Evolutionary conservation across 1,140 invertebrate genomes (phyloP).

Genomic region (Campoletis sonorensis): DNA sequence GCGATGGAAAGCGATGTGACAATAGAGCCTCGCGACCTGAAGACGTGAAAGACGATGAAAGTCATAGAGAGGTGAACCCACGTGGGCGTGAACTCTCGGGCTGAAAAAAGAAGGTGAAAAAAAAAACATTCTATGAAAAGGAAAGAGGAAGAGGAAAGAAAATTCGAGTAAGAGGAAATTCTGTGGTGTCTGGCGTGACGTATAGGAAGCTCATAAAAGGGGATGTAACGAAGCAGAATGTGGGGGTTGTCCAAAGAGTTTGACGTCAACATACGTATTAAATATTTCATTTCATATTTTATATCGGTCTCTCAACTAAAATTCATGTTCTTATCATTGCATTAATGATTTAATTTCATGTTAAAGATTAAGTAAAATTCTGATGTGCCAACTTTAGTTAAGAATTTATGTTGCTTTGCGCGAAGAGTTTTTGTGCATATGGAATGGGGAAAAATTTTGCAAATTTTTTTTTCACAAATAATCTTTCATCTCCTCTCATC

Average conservation of each 20-base stretch:
- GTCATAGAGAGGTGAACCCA: not conserved
- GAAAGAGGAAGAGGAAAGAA: not conserved
- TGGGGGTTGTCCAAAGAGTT: not conserved
- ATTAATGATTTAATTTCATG: not conserved
- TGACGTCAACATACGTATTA: not conserved
- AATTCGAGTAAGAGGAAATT: not conserved
- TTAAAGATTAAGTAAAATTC: too few species aligned
- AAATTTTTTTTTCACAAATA: too few species aligned
- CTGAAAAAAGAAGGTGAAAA: not conserved
- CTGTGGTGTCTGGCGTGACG: not conserved
- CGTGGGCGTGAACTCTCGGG: not conserved
- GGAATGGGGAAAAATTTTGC: too few species aligned
- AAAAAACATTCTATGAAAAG: not conserved
- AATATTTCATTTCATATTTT: not conserved
- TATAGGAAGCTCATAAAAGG: not conserved
- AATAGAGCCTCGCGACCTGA: conserved; percentile 33
- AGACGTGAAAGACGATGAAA: not conserved
- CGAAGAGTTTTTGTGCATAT: too few species aligned
- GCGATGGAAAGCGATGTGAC: conserved; percentile 27
- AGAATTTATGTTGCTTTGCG: too few species aligned
- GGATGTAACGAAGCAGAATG: conserved; percentile 24
- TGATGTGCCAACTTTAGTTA: too few species aligned
- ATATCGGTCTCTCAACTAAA: not conserved
- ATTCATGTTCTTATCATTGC: not conserved
- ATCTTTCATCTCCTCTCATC: too few species aligned